Base-by-base conservation (phyloP, 2,113 vertebrate species). In the Cebus imitator region DNA sequence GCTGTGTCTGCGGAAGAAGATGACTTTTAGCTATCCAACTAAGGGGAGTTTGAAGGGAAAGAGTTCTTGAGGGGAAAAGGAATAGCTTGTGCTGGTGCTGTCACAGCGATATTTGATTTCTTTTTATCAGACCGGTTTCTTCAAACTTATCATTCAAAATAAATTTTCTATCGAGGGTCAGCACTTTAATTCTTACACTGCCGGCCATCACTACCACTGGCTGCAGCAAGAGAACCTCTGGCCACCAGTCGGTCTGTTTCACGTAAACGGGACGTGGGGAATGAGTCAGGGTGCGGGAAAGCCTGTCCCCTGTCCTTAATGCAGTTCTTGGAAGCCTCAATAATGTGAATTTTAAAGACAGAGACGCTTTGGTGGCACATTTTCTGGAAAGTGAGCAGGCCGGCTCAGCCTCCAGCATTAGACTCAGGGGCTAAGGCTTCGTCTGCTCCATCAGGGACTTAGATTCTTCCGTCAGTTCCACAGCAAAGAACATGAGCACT, bases 401-500 rank as follows among this genome's bases (percentile, higher is more conserved):
- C 73, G 57, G 82, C 95, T 94, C 72, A 87, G 96, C 97, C 82
- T 72, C 97, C 96, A 82, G 92, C 76, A 13, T 68, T 48, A 40
- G 98, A 98, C 99, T 30, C 61, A 6, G 25, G 61, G 61, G 6
- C 61, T 5, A 52, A 52, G 16, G 17, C 16, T 52, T 52, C 1
- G 16, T 52, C 16, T 17, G 16, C 52, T 52, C 52, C 52, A 18
- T 6, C 52, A 52, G 52, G 52, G 52, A 52, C 16, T 52, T 17
- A 52, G 16, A 17, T 30, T 64, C 98, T 98, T 99, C 99, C 99
- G 99, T 99, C 98, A 97, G 98, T 98, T 99, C 98, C 98, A 87
- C 96, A 92, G 98, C 96, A 98, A 68, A 97, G 98, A 98, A 98
- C 85, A 92, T 81, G 91, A 95, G 96, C 94, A 78, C 96, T 96